A percentile compares a stretch with the other conserved stretches of the same genome.
These are phyloP conservation scores for Tetranychus truncatus DNA, from an alignment of 2,888 invertebrate species.

Conservation along the genomic window DNA sequence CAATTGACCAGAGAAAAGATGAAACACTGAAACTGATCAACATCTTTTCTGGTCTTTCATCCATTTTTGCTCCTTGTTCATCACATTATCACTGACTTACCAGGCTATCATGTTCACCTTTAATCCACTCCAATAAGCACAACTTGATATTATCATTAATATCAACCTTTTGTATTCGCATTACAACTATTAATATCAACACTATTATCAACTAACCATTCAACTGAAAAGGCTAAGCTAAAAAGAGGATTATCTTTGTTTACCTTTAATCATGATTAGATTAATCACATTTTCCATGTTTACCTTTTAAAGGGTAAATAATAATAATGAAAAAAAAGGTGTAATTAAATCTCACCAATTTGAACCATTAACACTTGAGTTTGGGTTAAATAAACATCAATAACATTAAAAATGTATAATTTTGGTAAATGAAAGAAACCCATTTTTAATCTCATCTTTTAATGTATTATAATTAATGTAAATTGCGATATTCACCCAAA, in stretches of 20 bases:
- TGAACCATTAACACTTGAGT: too few species aligned
- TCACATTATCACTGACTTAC: not conserved
- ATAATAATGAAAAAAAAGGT: too few species aligned
- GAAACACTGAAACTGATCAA: too few species aligned
- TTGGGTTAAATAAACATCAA: too few species aligned
- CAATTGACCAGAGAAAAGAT: too few species aligned
- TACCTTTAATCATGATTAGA: not conserved
- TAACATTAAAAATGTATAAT: too few species aligned
- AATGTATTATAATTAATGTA: too few species aligned
- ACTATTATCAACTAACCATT: not conserved
- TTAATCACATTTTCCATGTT: not conserved
- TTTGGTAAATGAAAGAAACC: too few species aligned
- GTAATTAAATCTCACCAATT: too few species aligned
- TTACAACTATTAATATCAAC: not conserved
- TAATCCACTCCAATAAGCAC: not conserved
- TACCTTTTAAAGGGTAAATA: too few species aligned
- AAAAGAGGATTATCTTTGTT: not conserved
- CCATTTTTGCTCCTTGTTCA: not conserved
- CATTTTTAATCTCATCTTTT: too few species aligned
- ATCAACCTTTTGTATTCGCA: not conserved
- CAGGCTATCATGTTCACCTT: not conserved
- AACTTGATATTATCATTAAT: not conserved
- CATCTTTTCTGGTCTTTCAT: not conserved
- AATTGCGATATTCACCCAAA: not conserved
- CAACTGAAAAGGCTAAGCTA: not conserved